These are phyloP conservation scores for Cantharis nigra DNA, from an alignment of 2,888 invertebrate genomes.

Conservation along the genomic window DNA sequence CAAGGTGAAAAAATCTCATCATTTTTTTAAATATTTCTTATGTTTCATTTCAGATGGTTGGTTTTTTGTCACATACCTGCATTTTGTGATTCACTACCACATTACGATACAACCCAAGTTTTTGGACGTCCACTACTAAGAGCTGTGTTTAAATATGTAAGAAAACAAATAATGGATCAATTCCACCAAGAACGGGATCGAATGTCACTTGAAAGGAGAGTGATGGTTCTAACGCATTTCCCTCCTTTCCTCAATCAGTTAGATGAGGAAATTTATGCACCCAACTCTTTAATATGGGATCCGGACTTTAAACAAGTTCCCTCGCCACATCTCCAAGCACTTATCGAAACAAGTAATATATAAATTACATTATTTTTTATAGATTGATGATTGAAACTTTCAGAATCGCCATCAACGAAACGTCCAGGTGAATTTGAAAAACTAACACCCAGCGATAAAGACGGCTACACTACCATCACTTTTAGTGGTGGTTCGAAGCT, in stretches of 20 bases:
- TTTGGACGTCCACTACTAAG: constrained; percentile 87
- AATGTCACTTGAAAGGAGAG: constrained; percentile 85
- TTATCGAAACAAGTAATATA: constrained; percentile 62
- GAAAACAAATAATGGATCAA: constrained; percentile 87
- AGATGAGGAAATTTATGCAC: constrained; percentile 85
- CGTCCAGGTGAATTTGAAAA: constrained; percentile 70
- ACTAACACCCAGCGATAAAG: constrained; percentile 67
- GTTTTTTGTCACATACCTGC: constrained; percentile 95
- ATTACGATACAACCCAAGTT: constrained; percentile 87
- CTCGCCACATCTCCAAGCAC: constrained; percentile 67
- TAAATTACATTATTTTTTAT: constrained; percentile 39
- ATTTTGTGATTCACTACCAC: constrained; percentile 90
- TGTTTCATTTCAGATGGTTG: constrained; percentile 70
- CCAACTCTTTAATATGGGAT: constrained; percentile 92
- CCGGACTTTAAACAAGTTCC: constrained; percentile 80
- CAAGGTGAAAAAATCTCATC: constrained; percentile 60
- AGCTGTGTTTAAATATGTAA: constrained; percentile 78
- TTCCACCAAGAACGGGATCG: constrained; percentile 87
- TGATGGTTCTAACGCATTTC: constrained; percentile 83
- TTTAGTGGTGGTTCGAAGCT: constrained; percentile 62
- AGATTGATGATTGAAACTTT: background rate
- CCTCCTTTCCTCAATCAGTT: constrained; percentile 88
- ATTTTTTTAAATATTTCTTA: background rate
- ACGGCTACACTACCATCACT: constrained; percentile 70
- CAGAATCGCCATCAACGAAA: constrained; percentile 35